A percentile compares a stretch with the other conserved stretches of the same genome.
Evolutionary conservation across 2,888 invertebrate genomes (phyloP).

Genomic region (Drosophila testacea): DNA sequence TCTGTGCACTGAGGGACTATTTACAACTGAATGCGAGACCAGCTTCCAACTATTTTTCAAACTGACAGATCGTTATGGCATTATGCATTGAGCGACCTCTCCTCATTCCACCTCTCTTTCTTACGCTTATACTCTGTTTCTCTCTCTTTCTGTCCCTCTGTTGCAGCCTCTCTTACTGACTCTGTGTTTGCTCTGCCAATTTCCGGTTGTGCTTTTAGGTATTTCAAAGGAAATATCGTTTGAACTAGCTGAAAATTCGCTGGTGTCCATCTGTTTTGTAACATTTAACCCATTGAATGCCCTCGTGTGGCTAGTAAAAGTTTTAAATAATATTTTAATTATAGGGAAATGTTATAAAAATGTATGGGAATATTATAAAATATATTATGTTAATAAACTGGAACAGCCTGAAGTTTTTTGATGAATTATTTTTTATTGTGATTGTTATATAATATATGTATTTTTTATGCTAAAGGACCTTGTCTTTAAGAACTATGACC

Average conservation of each 20-base stretch:
- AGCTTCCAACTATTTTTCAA: slow-evolving; percentile 68
- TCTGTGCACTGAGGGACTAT: slow-evolving; percentile 54
- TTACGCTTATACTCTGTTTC: neutral
- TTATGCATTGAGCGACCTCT: slow-evolving; percentile 61
- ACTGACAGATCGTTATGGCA: slow-evolving; percentile 75
- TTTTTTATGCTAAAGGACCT: too few species aligned
- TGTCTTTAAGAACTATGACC: too few species aligned
- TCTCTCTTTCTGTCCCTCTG: neutral
- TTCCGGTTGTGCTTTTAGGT: slow-evolving; percentile 53
- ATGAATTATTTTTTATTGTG: too few species aligned
- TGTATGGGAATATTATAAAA: neutral
- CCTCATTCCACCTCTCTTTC: neutral
- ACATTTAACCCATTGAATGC: slow-evolving; percentile 8
- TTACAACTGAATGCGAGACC: slow-evolving; percentile 49
- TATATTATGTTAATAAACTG: too few species aligned
- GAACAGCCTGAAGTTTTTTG: too few species aligned
- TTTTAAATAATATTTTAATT: neutral
- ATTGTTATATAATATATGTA: too few species aligned
- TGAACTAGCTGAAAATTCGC: slow-evolving; percentile 23
- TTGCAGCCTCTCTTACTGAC: slow-evolving; percentile 20
- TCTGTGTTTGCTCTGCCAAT: slow-evolving; percentile 64
- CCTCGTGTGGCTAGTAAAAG: neutral
- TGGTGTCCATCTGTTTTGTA: slow-evolving; percentile 17
- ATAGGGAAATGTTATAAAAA: neutral
- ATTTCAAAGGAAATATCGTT: slow-evolving; percentile 22